Conservation (phyloP, 2,888 invertebrate genomes). For the Oxystoma pomonae region DNA sequence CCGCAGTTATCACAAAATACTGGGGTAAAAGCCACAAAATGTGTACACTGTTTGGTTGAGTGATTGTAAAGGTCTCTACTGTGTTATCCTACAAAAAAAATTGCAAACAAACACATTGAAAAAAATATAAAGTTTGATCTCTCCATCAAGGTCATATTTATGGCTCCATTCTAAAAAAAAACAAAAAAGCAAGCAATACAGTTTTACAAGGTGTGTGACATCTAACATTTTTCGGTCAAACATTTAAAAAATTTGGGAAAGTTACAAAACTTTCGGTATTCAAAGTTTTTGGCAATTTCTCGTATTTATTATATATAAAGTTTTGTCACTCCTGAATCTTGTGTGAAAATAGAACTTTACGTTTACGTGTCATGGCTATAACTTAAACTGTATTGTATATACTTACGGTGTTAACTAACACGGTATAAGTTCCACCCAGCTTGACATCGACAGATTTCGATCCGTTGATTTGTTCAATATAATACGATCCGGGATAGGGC, state of each 20-base stretch:
- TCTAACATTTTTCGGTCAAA: no score
- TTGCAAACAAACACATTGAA: neutral
- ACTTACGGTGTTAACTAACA: neutral
- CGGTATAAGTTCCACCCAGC: neutral
- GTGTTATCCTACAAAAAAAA: neutral
- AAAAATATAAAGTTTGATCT: neutral
- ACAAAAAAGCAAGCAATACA: no score
- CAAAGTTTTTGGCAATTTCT: no score
- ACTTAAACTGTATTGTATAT: no score
- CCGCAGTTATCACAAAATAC: constrained; percentile 86
- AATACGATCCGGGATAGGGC: constrained; percentile 1
- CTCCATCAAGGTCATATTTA: neutral
- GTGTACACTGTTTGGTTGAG: constrained; percentile 69
- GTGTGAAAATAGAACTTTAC: no score
- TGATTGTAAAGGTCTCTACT: constrained; percentile 48
- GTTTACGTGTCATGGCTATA: no score
- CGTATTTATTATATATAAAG: no score
- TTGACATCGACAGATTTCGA: neutral
- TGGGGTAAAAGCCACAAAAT: constrained; percentile 89
- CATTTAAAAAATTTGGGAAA: no score
- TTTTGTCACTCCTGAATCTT: no score
- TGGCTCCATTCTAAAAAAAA: neutral
- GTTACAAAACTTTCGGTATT: no score
- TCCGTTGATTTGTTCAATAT: neutral
- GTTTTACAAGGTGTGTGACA: no score